These are phyloP conservation scores for Orthonevra nobilis DNA, from an alignment of 2,888 invertebrate species.

Conservation along the genomic window DNA sequence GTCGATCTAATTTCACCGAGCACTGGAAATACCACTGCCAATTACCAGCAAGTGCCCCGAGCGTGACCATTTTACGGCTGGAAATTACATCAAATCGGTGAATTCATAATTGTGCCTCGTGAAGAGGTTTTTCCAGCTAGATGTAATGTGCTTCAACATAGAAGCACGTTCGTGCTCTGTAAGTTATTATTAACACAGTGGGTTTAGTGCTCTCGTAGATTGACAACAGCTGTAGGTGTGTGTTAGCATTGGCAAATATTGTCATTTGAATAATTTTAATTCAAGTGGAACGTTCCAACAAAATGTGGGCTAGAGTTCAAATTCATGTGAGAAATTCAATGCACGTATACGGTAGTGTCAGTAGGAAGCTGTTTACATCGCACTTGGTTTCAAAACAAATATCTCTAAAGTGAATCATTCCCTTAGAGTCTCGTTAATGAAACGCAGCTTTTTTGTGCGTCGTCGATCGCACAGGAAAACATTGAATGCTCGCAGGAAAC, in stretches of 20 bases:
- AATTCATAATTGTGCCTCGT: constrained; percentile 2
- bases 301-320: no score
- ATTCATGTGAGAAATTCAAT: no score
- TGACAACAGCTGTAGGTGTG: neutral
- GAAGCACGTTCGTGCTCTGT: constrained; percentile 30
- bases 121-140: neutral
- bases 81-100: constrained; percentile 20
- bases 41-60: constrained; percentile 3
- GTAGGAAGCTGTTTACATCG: no score
- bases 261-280: constrained; percentile 23
- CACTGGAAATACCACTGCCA: constrained; percentile 16
- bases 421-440: constrained; percentile 1
- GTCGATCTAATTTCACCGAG: constrained; percentile 8
- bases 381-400: neutral
- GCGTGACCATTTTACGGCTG: constrained; percentile 6
- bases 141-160: neutral
- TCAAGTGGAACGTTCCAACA: constrained; percentile 15
- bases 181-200: constrained; percentile 14
- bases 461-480: neutral
- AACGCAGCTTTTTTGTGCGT: constrained; percentile 19
- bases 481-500: constrained; percentile 28
- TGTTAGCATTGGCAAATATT: constrained; percentile 1
- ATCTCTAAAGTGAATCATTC: constrained; percentile 5
- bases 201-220: constrained; percentile 5
- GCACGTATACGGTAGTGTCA: no score